phyloP scores from a whole-genome alignment of 2,888 invertebrate genomes.

The Leptura quadrifasciata region DNA sequence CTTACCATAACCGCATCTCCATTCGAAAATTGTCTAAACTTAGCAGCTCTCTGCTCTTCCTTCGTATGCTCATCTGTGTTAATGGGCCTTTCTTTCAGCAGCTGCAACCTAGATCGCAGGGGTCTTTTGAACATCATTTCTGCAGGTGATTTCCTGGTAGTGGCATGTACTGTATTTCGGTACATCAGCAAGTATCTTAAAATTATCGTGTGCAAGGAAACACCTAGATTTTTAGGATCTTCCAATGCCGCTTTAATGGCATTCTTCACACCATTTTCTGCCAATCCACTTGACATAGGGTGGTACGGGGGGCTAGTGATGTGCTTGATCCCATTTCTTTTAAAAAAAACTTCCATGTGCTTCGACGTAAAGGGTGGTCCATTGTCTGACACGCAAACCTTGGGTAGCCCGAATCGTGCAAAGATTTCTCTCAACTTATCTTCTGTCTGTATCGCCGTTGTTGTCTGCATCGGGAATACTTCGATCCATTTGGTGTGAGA shows the following conservation, averaged over 20 bases:
- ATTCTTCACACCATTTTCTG: slow-evolving; percentile 43
- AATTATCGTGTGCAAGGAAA: slow-evolving; percentile 24
- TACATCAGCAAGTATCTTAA: slow-evolving; percentile 42
- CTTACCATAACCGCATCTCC: no score
- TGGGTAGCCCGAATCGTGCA: slow-evolving; percentile 44
- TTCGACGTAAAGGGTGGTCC: slow-evolving; percentile 41
- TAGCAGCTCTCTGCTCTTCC: no score
- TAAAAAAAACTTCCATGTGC: slow-evolving; percentile 28
- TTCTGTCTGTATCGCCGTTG: slow-evolving; percentile 21
- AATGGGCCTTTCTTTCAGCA: slow-evolving; percentile 28
- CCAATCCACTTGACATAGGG: slow-evolving; percentile 41
- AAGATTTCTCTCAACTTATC: slow-evolving; percentile 27
- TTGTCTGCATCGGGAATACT: slow-evolving; percentile 33
- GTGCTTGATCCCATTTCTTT: slow-evolving; percentile 37
- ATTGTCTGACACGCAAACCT: slow-evolving; percentile 43
- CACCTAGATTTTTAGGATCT: slow-evolving; percentile 31
- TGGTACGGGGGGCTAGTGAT: no score
- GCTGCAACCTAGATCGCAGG: slow-evolving; percentile 28
- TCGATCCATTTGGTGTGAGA: no score
- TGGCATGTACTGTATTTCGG: slow-evolving; percentile 33
- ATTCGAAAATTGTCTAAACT: no score
- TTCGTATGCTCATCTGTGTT: no score
- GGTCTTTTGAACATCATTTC: slow-evolving; percentile 40
- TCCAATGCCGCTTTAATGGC: slow-evolving; percentile 40
- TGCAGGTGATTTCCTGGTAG: slow-evolving; percentile 43